Evolutionary conservation across 2,888 invertebrate genomes (phyloP).

Genomic region (Anarsia innoxiella): DNA sequence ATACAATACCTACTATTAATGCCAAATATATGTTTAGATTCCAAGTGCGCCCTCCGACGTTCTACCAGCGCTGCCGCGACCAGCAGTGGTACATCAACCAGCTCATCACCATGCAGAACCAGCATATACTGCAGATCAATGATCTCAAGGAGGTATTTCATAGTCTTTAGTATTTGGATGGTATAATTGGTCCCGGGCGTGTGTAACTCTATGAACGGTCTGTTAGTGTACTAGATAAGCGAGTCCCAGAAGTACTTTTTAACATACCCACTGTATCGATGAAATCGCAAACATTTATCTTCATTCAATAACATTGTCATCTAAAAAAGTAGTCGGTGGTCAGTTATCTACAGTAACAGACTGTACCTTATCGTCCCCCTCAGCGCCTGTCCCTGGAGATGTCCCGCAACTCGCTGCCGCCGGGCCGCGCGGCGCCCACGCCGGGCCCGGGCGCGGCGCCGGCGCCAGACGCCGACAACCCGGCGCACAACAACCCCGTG

Average conservation of each 20-base stretch:
- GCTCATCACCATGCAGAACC: conserved; percentile 85
- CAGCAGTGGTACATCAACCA: conserved; percentile 95
- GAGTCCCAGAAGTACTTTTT: too few relatives aligned
- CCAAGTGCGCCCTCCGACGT: conserved; percentile 94
- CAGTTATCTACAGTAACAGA: too few relatives aligned
- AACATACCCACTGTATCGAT: too few relatives aligned
- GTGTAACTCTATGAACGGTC: too few relatives aligned
- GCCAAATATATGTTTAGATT: conserved; percentile 72
- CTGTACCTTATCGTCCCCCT: too few relatives aligned
- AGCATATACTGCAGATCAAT: conserved; percentile 86
- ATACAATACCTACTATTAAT: too few relatives aligned
- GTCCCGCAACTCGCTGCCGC: conserved; percentile 78
- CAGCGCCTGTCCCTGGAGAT: conserved; percentile 81
- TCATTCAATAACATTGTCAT: too few relatives aligned
- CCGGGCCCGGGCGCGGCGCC: conserved; percentile 21
- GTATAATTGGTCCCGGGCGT: too few relatives aligned
- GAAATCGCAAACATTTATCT: too few relatives aligned
- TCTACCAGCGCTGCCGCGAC: conserved; percentile 94
- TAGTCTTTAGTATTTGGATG: too few relatives aligned
- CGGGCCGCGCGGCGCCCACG: conserved; percentile 48
- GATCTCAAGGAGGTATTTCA: conserved; percentile 91
- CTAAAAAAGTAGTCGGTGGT: too few relatives aligned
- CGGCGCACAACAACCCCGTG: conserved; percentile 57
- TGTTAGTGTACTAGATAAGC: too few relatives aligned
- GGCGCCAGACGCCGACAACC: conserved; percentile 37